Evolutionary conservation across 2,113 vertebrate genomes (phyloP), one percentile per base, ranked within the genome.

Genomic region (Trematocara marginatum): DNA sequence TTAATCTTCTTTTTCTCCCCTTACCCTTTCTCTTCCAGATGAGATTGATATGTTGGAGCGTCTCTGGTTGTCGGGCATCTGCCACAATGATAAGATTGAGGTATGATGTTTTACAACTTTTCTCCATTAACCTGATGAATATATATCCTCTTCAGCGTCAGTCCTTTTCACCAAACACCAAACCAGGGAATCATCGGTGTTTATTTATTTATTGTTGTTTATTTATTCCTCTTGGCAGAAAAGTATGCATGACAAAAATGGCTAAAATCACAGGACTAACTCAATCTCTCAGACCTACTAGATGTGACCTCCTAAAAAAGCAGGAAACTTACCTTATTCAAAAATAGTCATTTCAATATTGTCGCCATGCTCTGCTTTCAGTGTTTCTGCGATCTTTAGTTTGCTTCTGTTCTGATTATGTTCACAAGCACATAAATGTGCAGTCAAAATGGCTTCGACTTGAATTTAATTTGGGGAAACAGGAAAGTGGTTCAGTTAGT

Each of bases 51-150:
- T 95, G 95, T 56, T 95, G 93, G 95, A 95, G 90, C 93, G 95
- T 34, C 95, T 95, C 35, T 95, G 95, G 95, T 84, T 95, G 84
- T 95, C 95, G 2, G 95, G 95, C 4, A 95, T 95, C 90, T 95
- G 95, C 80, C 95, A 95, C 91, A 95, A 95, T 26, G 95, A 95
- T 86, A 95, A 95, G 82, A 95, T 95, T 15, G 95, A 95, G 95
- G 94, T 95, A 88, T 16, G 90, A 54, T 4, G 5, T 18, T 40
- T 83, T 23, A 18, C 23, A 10, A 51, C 6, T 56, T 18, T 53
- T 52, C 26, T 34, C 45, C 45, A 31, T 26, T 4, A 54, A 6
- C 64, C 6, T 56, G n/a, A 4, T 8, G 7, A 76, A 78, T 34
- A 16, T 42, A 85, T 26, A 54, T 35, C 31, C 6, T 69, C 34